Evolutionary conservation across 2,888 invertebrate species (phyloP), one percentile per base, ranked within the genome.

Genomic region (Oscheius sp.): DNA sequence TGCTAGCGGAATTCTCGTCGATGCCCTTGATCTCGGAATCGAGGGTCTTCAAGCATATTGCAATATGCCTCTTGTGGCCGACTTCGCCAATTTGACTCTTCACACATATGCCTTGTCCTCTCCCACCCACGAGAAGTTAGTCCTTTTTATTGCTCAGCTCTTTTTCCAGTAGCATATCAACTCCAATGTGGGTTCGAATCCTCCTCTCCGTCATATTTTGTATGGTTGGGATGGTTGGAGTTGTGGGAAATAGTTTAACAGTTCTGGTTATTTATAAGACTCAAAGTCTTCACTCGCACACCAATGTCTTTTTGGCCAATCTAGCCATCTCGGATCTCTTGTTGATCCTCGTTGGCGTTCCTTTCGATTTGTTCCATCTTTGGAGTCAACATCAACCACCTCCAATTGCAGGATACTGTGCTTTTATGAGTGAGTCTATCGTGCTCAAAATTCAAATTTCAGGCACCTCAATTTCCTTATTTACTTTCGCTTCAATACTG

Each of bases 401-500:
- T 6, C 74, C 74, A 6, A 71, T 85, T 17, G 69, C 69, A n/a
- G 82, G 82, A 34, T 85, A 82, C 50, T 85, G 85, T 69, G 78
- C 83, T 17, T 55, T 79, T 6, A 79, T 81, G 39, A 82, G 82
- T 83, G 61, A 58, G 74, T 61, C 8, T n/a, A n/a, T n/a, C n/a
- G n/a, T 42, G n/a, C 12, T 12, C 12, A 42, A 23, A 48, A 25
- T 12, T 6, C 23, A 6, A 4, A 48, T 25, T 17, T 61, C 55
- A 81, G 82, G 81, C 66, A 84, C 82, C 8, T 68, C 82, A 4
- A 84, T 85, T 64, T 82, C 82, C 15, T 72, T 82, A 23, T 86
- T 86, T 72, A 86, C 85, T 0, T 85, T 82, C 69, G 79, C 79
- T 23, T 86, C 86, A 17, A 84, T 86, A 42, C 70, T 85, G 17